A percentile compares a stretch with the other conserved stretches of the same genome.
phyloP scores from a whole-genome alignment of 2,113 vertebrate species.

The Sander vitreus region DNA sequence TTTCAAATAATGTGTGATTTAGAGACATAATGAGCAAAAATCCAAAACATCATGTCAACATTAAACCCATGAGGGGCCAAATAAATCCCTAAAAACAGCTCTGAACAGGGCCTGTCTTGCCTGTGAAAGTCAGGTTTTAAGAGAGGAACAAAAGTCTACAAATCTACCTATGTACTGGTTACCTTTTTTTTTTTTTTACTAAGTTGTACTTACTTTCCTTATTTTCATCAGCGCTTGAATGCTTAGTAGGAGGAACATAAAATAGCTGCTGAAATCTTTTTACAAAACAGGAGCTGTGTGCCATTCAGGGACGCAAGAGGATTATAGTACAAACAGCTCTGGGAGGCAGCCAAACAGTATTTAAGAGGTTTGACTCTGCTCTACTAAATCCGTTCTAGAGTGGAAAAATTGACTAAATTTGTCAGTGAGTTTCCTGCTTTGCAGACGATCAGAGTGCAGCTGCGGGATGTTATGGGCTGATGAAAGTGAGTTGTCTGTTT shows the following conservation, averaged over 20 bases:
- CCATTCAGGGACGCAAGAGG: neutral
- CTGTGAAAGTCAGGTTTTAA: neutral
- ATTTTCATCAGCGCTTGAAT: neutral
- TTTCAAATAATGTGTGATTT: neutral
- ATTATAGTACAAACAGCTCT: neutral
- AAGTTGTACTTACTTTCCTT: neutral
- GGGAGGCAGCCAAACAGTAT: neutral
- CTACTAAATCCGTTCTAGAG: neutral
- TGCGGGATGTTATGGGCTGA: neutral
- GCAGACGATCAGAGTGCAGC: neutral
- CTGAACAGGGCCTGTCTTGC: neutral
- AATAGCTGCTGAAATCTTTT: constrained; percentile 1
- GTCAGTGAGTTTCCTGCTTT: neutral
- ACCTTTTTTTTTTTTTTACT: neutral
- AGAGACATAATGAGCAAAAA: neutral
- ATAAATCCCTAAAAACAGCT: constrained; percentile 6
- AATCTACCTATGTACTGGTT: neutral
- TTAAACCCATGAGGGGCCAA: constrained; percentile 4
- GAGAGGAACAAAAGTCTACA: neutral
- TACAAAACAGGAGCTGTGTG: constrained; percentile 3
- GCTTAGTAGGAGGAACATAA: neutral
- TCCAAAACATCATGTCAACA: neutral
- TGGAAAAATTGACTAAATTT: neutral
- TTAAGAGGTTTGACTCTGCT: neutral
- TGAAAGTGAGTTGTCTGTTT: neutral